Conservation (phyloP, 2,797 vertebrate genomes). For the Pseudopleuronectes americanus region DNA sequence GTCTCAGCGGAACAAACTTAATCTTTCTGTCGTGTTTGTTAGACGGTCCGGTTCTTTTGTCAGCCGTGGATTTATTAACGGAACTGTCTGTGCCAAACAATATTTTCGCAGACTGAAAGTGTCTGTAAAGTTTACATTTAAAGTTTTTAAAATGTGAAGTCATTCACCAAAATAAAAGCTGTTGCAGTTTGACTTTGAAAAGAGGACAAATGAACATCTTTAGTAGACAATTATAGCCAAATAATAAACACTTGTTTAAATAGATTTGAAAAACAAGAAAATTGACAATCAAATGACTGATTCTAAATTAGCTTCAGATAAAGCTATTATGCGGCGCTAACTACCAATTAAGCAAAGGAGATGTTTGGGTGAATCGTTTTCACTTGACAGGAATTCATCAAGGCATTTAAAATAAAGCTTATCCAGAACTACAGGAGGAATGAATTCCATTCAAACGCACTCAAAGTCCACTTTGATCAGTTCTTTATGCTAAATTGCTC, state of each 20-base stretch:
- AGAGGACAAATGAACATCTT: neutral
- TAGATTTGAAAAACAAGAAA: neutral
- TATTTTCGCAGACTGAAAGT: neutral
- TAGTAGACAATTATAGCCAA: neutral
- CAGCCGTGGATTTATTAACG: constrained; percentile 1
- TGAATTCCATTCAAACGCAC: neutral
- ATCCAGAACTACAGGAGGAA: constrained; percentile 17
- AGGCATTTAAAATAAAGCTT: constrained; percentile 44
- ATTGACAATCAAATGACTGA: neutral
- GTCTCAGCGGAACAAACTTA: constrained; percentile 31
- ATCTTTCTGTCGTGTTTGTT: constrained; percentile 36
- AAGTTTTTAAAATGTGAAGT: neutral
- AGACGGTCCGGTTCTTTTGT: neutral
- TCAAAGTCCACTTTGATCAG: constrained; percentile 30
- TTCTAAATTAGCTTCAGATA: constrained; percentile 16
- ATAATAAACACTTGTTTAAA: neutral
- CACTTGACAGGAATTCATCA: constrained; percentile 47
- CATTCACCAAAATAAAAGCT: neutral
- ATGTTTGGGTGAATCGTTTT: constrained; percentile 39
- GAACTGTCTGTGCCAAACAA: neutral
- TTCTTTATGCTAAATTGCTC: constrained; percentile 35
- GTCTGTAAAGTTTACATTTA: neutral
- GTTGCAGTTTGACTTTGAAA: neutral
- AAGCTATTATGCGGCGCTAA: constrained; percentile 26
- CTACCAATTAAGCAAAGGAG: constrained; percentile 53